Evolutionary conservation across 2,113 vertebrate genomes (phyloP).

Genomic region (Abramis brama): DNA sequence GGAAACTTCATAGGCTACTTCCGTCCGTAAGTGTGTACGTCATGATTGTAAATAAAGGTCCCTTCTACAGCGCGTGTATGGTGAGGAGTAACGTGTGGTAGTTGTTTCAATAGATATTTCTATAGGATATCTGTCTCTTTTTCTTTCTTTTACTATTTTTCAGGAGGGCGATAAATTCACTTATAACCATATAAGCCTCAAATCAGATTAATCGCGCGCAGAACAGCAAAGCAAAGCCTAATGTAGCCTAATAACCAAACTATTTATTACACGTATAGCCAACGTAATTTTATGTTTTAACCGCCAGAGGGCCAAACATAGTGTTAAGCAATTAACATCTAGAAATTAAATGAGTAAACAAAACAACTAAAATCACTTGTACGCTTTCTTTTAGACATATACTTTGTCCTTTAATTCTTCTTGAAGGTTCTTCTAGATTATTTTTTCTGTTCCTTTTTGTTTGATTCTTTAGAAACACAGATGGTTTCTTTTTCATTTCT

Average conservation of each 20-base stretch:
- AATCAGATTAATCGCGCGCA: background rate
- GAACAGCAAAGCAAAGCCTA: background rate
- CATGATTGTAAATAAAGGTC: background rate
- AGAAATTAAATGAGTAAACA: background rate
- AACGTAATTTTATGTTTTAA: background rate
- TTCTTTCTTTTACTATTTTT: background rate
- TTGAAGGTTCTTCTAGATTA: background rate
- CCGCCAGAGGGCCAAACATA: background rate
- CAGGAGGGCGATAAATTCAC: too few species aligned
- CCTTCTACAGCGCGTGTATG: background rate
- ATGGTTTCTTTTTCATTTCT: conserved; percentile 38
- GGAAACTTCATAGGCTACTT: background rate
- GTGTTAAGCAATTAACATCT: background rate
- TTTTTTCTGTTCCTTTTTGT: background rate
- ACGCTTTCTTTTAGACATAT: background rate
- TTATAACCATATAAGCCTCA: background rate
- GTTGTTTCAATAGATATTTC: background rate
- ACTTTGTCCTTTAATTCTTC: background rate
- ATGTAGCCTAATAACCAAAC: too few species aligned
- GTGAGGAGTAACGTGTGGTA: background rate
- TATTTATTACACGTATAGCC: too few species aligned
- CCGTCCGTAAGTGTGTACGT: background rate
- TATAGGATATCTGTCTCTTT: background rate
- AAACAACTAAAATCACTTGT: background rate
- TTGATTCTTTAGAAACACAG: conserved; percentile 15